Base-by-base conservation (phyloP, 2,113 vertebrate species). In the Spermophilus dauricus region DNA sequence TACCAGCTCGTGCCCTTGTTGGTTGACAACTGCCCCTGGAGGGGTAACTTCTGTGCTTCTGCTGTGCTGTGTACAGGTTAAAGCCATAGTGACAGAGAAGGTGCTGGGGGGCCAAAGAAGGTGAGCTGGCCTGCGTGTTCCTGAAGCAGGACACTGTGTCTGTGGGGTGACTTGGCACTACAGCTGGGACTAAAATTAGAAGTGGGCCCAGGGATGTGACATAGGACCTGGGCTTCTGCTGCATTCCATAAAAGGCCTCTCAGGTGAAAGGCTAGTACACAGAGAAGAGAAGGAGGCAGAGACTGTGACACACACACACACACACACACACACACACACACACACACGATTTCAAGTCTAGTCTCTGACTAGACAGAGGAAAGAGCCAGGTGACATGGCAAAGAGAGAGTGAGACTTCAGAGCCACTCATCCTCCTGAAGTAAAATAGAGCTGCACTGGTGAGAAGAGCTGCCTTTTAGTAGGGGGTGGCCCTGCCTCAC, bases 161-260 rank as follows among this genome's bases (percentile, higher is more conserved):
- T 17, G 3, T 13, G 22, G n/a, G 42, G 16, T 32, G 37, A 45
- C 4, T 7, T 28, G 30, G 6, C 58, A 16, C 1, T 13, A 3
- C 14, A n/a, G 63, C 20, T 16, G 69, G 28, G 16, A 32, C 61
- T 65, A 37, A 30, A 88, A 17, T 72, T 22, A 18, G 39, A 70
- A 48, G 53, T 34, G 34, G 32, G 30, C 8, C 7, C 18, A 3
- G 75, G 42, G 17, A 5, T 4, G 8, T 30, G 56, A 76, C 1
- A 0, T 6, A 0, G 30, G 28, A 28, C 1, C 26, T 8, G 34
- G 48, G 42, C 42, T 42, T 34, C 45, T 24, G 5, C 48, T 28
- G 34, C 9, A 4, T 28, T n/a, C 4, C 17, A 18, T 12, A 2
- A 6, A 61, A 51, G 0, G 3, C 11, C 6, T 70, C 48, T 89